Conservation (phyloP, 2,113 vertebrate species). For the Lepus americanus region DNA sequence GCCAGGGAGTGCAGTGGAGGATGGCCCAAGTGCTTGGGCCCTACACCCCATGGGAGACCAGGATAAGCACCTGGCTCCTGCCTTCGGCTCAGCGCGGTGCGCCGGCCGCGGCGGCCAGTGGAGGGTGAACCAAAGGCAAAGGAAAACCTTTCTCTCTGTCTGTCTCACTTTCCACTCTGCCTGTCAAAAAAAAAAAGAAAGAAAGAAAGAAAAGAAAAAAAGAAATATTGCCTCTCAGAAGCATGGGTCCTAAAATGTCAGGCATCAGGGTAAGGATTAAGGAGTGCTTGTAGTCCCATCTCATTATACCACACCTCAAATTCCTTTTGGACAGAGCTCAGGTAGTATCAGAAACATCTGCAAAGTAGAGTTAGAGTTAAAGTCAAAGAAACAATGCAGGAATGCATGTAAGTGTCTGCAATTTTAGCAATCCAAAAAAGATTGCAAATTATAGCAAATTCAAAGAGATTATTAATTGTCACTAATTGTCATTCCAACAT, state of each 20-base stretch:
- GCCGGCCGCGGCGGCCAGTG: too few relatives aligned
- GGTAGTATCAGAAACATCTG: background rate
- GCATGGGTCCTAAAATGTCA: background rate
- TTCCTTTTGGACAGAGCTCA: background rate
- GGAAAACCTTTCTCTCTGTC: too few relatives aligned
- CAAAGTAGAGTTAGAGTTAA: background rate
- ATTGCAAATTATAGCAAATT: background rate
- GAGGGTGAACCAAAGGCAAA: too few relatives aligned
- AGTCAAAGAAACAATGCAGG: background rate
- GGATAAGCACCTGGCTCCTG: too few relatives aligned
- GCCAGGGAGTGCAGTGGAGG: too few relatives aligned
- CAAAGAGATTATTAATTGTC: background rate
- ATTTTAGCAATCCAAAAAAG: background rate
- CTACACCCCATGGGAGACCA: too few relatives aligned
- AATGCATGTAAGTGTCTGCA: background rate
- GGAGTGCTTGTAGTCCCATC: background rate
- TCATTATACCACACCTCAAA: slow-evolving; percentile 19
- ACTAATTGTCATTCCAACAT: background rate
- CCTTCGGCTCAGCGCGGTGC: too few relatives aligned
- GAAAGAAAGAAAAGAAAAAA: too few relatives aligned
- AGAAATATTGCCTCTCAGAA: background rate
- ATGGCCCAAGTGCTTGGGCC: too few relatives aligned
- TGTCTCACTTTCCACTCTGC: too few relatives aligned
- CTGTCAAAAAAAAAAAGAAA: too few relatives aligned
- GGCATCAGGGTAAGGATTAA: background rate